Percentiles rank a stretch among this genome's conserved stretches.
These are phyloP conservation scores for Coranthus polyacanthus DNA, from an alignment of 2,797 vertebrate genomes.

Conservation along the genomic window DNA sequence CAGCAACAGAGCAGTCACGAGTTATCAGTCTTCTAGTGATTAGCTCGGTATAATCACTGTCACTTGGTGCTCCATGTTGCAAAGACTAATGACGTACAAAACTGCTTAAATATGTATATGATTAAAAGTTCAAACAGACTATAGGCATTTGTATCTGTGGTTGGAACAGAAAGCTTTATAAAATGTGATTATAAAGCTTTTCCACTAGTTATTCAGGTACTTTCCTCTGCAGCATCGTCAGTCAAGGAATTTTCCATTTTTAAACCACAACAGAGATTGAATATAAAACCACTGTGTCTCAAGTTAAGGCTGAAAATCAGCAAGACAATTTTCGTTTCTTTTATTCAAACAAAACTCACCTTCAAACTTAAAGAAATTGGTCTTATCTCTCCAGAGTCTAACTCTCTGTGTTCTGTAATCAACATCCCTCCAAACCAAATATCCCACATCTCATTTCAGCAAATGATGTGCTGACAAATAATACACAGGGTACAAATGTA, in stretches of 20 bases:
- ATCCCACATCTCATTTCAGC: conserved; percentile 68
- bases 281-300: conserved; percentile 24
- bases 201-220: neutral
- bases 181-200: neutral
- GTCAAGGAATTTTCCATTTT: conserved; percentile 12
- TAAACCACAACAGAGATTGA: conserved; percentile 2
- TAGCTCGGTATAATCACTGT: neutral
- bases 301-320: conserved; percentile 10
- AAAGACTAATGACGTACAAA: conserved; percentile 30
- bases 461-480: conserved; percentile 79
- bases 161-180: neutral
- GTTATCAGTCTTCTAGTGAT: conserved; percentile 37
- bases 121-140: no score
- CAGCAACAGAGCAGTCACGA: conserved; percentile 39
- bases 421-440: conserved; percentile 62
- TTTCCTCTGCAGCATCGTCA: neutral
- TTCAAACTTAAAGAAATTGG: conserved; percentile 47
- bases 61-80: conserved; percentile 28
- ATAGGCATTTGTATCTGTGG: neutral
- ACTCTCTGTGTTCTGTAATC: conserved; percentile 59
- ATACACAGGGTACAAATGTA: conserved; percentile 66
- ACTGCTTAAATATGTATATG: conserved; percentile 40
- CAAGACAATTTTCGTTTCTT: conserved; percentile 25
- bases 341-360: conserved; percentile 18
- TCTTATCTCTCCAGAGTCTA: conserved; percentile 44